A percentile compares a stretch with the other conserved stretches of the same genome.
phyloP scores from a whole-genome alignment of 2,113 vertebrate genomes.

The Tapirus terrestris region DNA sequence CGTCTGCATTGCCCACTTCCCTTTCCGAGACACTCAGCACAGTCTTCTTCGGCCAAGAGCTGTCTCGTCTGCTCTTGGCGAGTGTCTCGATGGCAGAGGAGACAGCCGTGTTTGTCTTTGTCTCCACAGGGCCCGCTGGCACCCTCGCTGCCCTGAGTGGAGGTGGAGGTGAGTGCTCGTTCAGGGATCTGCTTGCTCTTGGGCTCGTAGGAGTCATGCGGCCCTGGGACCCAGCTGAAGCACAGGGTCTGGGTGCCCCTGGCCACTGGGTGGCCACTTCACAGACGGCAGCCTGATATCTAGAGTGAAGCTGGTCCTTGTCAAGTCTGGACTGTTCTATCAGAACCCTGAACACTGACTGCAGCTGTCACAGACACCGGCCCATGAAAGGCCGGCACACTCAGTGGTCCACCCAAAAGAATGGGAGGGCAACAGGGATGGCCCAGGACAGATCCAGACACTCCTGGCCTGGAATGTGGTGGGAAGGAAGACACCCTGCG shows the following conservation, averaged over 20 bases:
- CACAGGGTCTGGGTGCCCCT: background rate
- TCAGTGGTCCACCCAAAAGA: background rate
- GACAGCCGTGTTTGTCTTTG: background rate
- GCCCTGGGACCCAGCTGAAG: fast-evolving
- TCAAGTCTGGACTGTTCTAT: background rate
- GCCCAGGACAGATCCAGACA: no score
- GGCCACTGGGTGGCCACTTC: background rate
- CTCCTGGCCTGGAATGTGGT: background rate
- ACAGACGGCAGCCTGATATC: background rate
- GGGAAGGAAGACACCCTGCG: no score
- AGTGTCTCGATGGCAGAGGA: background rate
- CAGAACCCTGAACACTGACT: background rate
- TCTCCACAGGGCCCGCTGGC: background rate
- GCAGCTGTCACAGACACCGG: background rate
- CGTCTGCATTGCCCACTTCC: background rate
- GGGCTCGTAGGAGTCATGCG: background rate
- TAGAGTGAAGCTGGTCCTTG: background rate
- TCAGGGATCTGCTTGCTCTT: no score
- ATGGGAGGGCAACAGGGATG: fast-evolving
- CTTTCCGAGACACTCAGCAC: background rate
- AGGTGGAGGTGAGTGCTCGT: background rate
- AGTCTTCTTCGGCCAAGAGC: background rate
- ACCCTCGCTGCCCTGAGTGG: fast-evolving
- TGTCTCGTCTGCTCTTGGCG: background rate
- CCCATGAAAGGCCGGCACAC: background rate